Conservation (phyloP, 2,888 invertebrate genomes). For the Trypoxylon attenuatum region DNA sequence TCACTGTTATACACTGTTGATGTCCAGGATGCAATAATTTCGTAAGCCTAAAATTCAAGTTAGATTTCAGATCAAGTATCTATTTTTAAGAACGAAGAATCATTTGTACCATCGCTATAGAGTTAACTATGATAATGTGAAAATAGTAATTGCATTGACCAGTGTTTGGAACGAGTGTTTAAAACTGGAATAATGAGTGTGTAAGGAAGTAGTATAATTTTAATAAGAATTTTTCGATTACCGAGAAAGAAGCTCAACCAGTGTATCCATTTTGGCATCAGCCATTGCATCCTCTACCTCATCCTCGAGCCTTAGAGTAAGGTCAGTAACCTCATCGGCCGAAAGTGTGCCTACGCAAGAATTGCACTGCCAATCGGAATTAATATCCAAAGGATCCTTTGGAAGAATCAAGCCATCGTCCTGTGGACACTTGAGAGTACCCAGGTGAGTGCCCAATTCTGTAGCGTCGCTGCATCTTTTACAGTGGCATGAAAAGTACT, state of each 20-base stretch:
- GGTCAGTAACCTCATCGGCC: conserved; percentile 80
- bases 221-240: conserved; percentile 57
- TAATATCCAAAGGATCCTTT: conserved; percentile 81
- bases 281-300: conserved; percentile 84
- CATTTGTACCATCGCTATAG: no score
- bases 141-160: no score
- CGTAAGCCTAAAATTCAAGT: conserved; percentile 61
- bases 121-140: no score
- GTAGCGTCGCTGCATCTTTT: conserved; percentile 86
- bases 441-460: conserved; percentile 85
- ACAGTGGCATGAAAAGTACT: conserved; percentile 87
- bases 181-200: background rate
- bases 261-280: conserved; percentile 78
- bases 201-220: background rate
- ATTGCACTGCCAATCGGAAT: conserved; percentile 86
- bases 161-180: no score
- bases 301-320: conserved; percentile 84
- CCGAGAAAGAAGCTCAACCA: conserved; percentile 82
- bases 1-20: conserved; percentile 87
- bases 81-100: no score
- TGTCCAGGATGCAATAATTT: conserved; percentile 86
- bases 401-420: conserved; percentile 82
- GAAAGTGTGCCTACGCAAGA: conserved; percentile 81
- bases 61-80: no score
- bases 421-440: conserved; percentile 82